Conservation (phyloP, 2,888 invertebrate species). For the Drosophila macrothrix region DNA sequence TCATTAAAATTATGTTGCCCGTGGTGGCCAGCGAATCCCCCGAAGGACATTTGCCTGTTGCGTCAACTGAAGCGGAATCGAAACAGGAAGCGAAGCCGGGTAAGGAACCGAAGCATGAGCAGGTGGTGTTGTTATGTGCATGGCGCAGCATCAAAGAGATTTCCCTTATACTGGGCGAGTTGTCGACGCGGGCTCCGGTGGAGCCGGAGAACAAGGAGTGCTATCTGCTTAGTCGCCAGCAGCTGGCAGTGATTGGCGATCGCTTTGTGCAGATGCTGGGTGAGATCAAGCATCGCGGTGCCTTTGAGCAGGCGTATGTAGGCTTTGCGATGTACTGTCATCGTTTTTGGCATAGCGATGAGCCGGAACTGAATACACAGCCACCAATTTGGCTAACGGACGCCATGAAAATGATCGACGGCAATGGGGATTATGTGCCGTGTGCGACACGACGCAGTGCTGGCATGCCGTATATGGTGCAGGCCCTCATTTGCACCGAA, state of each 20-base stretch:
- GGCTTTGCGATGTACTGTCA: constrained; percentile 92
- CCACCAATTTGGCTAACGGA: constrained; percentile 86
- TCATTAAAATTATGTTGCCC: constrained; percentile 88
- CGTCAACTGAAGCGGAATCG: background rate
- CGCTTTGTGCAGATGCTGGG: constrained; percentile 89
- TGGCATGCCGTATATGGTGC: constrained; percentile 95
- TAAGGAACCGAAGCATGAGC: constrained; percentile 86
- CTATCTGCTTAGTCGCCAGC: background rate
- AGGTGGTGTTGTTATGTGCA: constrained; percentile 95
- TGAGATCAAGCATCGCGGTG: constrained; percentile 96
- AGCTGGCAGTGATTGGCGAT: constrained; percentile 87
- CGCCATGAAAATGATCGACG: constrained; percentile 73
- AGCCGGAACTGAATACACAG: constrained; percentile 86
- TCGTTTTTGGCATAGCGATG: constrained; percentile 86
- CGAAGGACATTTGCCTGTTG: constrained; percentile 89
- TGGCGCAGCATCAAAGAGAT: constrained; percentile 89
- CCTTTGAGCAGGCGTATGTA: constrained; percentile 89
- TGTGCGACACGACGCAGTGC: constrained; percentile 94
- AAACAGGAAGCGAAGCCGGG: background rate
- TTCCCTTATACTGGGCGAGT: constrained; percentile 89
- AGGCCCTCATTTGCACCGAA: constrained; percentile 92
- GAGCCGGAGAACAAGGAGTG: background rate
- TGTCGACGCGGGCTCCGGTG: constrained; percentile 85
- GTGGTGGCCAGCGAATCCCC: constrained; percentile 96
- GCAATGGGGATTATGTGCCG: background rate